Percentiles rank a stretch among this genome's conserved stretches.
Evolutionary conservation across 1,140 invertebrate species (phyloP).

Genomic region (Sminthurides bifidus): DNA sequence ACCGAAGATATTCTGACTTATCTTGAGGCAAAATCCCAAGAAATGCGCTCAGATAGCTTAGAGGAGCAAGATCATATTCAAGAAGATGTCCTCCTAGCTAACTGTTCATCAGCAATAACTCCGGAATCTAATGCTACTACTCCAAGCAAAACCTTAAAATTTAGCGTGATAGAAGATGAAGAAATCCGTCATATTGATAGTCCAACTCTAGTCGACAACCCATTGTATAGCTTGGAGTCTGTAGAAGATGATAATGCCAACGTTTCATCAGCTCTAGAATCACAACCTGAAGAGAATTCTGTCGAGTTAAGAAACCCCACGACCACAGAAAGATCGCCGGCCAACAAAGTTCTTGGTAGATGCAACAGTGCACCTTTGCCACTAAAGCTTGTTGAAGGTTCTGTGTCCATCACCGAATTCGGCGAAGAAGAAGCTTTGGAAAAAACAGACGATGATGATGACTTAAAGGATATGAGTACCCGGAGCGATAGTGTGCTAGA

Average conservation of each 20-base stretch:
- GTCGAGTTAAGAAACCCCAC: not conserved
- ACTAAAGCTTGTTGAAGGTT: no score
- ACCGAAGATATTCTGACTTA: constrained; percentile 25
- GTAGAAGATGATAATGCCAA: constrained; percentile 2
- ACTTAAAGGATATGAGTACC: constrained; percentile 2
- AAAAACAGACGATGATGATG: not conserved
- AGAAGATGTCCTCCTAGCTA: not conserved
- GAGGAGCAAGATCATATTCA: constrained; percentile 11
- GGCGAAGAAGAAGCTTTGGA: no score
- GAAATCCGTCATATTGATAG: constrained; percentile 29
- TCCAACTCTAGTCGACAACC: constrained; percentile 23
- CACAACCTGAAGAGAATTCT: not conserved
- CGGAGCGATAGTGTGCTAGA: constrained; percentile 3
- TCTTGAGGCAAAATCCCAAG: constrained; percentile 9
- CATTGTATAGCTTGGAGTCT: constrained; percentile 23
- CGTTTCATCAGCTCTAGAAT: not conserved
- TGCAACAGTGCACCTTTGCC: constrained; percentile 27
- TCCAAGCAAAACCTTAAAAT: not conserved
- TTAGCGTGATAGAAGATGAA: constrained; percentile 10
- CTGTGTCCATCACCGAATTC: no score
- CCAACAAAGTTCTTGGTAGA: constrained; percentile 13
- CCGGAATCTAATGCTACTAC: not conserved
- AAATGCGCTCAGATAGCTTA: constrained; percentile 18
- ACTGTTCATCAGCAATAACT: no score
- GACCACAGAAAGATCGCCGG: not conserved